Base-by-base conservation (phyloP, 1,140 invertebrate species). In the Drosophila nannoptera region DNA sequence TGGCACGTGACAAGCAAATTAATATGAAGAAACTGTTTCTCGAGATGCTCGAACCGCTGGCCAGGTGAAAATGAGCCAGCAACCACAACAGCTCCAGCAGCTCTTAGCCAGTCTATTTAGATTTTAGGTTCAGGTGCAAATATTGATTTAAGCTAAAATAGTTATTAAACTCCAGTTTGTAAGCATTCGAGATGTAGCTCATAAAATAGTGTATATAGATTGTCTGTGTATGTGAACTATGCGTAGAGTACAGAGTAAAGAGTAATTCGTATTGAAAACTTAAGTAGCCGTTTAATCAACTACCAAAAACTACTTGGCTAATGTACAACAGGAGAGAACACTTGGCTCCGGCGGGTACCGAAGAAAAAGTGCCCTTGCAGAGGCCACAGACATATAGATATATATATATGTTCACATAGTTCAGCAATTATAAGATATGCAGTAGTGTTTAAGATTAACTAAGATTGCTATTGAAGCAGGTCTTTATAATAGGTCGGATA, bases 1-100 rank as follows among this genome's bases (percentile, higher is more conserved):
- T 98, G 11, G 95, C 97, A 77, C 93, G 94, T 78, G 96, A 96
- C 70, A 94, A 96, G 12, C 94, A 95, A 83, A 95, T 97, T 53
- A 93, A 94, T 52, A 97, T 99, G 96, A 98, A 99, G 91, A 99
- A 99, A 91, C 92, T 99, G 7, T 98, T 99, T 90, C 92, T 98
- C 31, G 97, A 99, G 91, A 99, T 99, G 97, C 91, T 99, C 54
- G 97, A 98, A 36, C 83, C 87, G 36, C 69, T 87, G 45, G 71
- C 87, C 56, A 87, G 87, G 78, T 88, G 87, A 88, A 75, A 75
- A 5, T 35, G 14, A 50, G n/a, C 40, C 11, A 54, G 14, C n/a
- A 12, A 16, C 7, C 42, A 5, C 7, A 22, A 22, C 45, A 50
- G 50, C 32, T 32, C 11, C 32, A n/a, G 42, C 12, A 53, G 16